Conservation (phyloP, 2,888 invertebrate genomes). For the Lochmaea capreae region DNA sequence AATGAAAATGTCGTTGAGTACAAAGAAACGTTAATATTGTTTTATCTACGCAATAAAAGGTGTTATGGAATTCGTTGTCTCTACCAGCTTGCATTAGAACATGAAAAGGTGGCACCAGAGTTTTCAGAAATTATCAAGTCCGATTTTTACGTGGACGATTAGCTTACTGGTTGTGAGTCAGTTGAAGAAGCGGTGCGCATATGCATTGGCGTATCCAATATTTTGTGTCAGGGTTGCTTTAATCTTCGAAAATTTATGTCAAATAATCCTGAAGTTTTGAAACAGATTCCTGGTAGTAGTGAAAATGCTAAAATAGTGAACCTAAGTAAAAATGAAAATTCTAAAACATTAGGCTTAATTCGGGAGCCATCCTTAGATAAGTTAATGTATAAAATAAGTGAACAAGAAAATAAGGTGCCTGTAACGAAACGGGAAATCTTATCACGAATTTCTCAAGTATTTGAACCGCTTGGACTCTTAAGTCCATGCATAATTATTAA, state of each 20-base stretch:
- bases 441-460: no score
- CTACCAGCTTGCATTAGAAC: neutral
- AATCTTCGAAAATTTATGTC: slow-evolving; percentile 38
- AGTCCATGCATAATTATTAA: slow-evolving; percentile 42
- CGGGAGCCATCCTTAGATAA: slow-evolving; percentile 31
- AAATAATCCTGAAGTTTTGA: slow-evolving; percentile 32
- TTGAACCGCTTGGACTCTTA: slow-evolving; percentile 45
- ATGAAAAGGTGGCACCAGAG: neutral
- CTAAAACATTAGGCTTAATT: slow-evolving; percentile 41
- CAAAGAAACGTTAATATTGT: no score
- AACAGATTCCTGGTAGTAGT: slow-evolving; percentile 9
- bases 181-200: neutral
- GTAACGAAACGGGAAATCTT: no score
- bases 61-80: no score
- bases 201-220: slow-evolving; percentile 2
- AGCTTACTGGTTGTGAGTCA: slow-evolving; percentile 14
- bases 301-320: slow-evolving; percentile 28
- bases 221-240: slow-evolving; percentile 34
- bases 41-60: no score
- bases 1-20: no score
- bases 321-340: slow-evolving; percentile 34
- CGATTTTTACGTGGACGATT: slow-evolving; percentile 15
- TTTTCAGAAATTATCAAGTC: no score
- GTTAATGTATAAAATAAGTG: slow-evolving; percentile 17
- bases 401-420: neutral